These are phyloP conservation scores for Neosilurus mollespiculum DNA, from an alignment of 2,797 vertebrate genomes.

Conservation along the genomic window DNA sequence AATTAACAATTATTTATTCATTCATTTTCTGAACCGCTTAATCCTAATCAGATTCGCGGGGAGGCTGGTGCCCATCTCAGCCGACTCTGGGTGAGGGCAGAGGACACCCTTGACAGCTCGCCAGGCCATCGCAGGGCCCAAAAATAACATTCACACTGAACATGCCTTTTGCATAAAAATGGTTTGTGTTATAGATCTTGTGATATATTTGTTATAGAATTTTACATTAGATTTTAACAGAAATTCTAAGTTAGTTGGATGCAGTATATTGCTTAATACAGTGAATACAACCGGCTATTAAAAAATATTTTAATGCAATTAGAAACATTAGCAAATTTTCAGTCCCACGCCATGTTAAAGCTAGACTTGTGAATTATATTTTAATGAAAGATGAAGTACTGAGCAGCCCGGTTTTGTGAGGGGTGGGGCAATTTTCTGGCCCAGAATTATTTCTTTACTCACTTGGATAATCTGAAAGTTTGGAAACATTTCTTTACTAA, in stretches of 20 bases:
- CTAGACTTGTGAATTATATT: not conserved
- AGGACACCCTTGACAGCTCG: too few relatives aligned
- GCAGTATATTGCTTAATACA: not conserved
- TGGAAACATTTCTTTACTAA: not conserved
- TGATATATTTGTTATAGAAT: too few relatives aligned
- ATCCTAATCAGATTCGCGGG: too few relatives aligned
- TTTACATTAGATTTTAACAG: not conserved
- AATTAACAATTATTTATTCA: too few relatives aligned
- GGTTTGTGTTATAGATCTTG: not conserved
- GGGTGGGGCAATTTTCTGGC: not conserved
- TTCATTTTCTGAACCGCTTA: too few relatives aligned
- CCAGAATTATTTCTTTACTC: not conserved
- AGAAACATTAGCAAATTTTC: not conserved
- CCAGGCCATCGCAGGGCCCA: too few relatives aligned
- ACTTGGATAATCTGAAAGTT: not conserved
- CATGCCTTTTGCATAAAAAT: not conserved
- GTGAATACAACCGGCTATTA: not conserved
- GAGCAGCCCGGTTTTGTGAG: not conserved
- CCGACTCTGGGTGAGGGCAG: too few relatives aligned
- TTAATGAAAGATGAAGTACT: not conserved
- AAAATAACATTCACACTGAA: too few relatives aligned
- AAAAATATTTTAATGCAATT: constrained; percentile 1
- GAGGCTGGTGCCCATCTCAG: too few relatives aligned
- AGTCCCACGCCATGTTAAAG: not conserved
- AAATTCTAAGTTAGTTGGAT: not conserved